Percentiles rank a stretch among this genome's conserved stretches.
These are phyloP conservation scores for Xiphophorus couchianus DNA, from an alignment of 2,113 vertebrate genomes.

Conservation along the genomic window DNA sequence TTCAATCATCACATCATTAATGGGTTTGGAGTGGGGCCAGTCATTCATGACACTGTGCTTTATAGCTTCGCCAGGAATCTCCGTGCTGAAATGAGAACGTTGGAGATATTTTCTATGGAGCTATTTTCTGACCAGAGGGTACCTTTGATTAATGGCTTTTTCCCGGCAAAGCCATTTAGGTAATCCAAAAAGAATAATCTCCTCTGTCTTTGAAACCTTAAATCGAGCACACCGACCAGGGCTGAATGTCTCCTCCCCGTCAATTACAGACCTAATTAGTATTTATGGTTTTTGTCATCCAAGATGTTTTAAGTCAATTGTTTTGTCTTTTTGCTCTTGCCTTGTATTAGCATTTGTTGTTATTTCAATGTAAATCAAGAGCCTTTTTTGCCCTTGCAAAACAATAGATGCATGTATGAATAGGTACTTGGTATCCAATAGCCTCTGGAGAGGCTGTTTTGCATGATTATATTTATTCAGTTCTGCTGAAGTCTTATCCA, in stretches of 20 bases:
- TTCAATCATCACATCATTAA: slow-evolving; percentile 95
- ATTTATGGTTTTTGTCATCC: slow-evolving; percentile 63
- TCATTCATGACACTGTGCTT: slow-evolving; percentile 96
- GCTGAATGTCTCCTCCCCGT: slow-evolving; percentile 43
- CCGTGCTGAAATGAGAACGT: slow-evolving; percentile 88
- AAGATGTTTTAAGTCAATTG: slow-evolving; percentile 45
- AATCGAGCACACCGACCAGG: slow-evolving; percentile 52
- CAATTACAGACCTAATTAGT: slow-evolving; percentile 66
- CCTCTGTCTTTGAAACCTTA: slow-evolving; percentile 69
- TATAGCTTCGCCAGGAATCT: slow-evolving; percentile 87
- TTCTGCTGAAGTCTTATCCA: slow-evolving; percentile 42
- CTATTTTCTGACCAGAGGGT: slow-evolving; percentile 89
- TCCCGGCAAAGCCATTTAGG: slow-evolving; percentile 82
- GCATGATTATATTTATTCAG: slow-evolving; percentile 66
- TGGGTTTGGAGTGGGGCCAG: slow-evolving; percentile 92
- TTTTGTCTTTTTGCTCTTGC: slow-evolving; percentile 35
- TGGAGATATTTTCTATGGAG: slow-evolving; percentile 92
- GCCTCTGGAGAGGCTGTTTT: slow-evolving; percentile 49
- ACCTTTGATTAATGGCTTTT: slow-evolving; percentile 91
- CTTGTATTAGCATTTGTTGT: slow-evolving; percentile 19
- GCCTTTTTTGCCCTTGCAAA: slow-evolving; percentile 2
- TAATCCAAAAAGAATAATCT: slow-evolving; percentile 88
- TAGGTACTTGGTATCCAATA: slow-evolving; percentile 38
- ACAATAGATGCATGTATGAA: slow-evolving; percentile 36
- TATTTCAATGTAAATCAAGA: slow-evolving; percentile 13